These are phyloP conservation scores for Trichopoda pennipes DNA, from an alignment of 2,888 invertebrate genomes.

Conservation along the genomic window DNA sequence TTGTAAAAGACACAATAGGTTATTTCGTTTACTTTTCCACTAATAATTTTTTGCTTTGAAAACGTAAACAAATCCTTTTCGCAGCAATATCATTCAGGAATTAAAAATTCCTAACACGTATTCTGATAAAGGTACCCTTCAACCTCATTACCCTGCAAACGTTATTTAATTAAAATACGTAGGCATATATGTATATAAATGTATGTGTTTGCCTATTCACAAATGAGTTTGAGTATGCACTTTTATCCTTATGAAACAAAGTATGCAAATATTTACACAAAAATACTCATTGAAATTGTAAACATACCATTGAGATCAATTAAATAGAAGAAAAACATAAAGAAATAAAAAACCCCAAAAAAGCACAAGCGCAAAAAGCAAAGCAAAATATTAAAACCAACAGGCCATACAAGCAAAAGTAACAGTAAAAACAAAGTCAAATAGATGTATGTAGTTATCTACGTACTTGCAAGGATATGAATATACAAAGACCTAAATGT, in stretches of 20 bases:
- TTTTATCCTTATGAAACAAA: slow-evolving; percentile 75
- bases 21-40: no score
- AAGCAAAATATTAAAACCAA: not conserved
- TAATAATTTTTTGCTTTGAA: no score
- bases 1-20: no score
- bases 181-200: not conserved
- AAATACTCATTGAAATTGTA: slow-evolving; percentile 67
- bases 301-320: slow-evolving; percentile 69
- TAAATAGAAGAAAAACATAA: slow-evolving; percentile 60
- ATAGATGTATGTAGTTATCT: not conserved
- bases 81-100: no score
- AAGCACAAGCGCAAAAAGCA: slow-evolving; percentile 27
- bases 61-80: no score
- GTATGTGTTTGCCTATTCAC: not conserved
- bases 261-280: slow-evolving; percentile 59
- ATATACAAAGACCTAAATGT: not conserved
- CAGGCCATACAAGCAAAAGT: not conserved
- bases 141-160: no score
- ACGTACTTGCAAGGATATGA: slow-evolving; percentile 1
- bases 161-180: no score
- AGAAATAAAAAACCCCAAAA: slow-evolving; percentile 41
- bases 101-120: not conserved
- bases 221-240: not conserved
- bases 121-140: no score
- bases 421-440: slow-evolving; percentile 6